Evolutionary conservation across 1,140 invertebrate species (phyloP).

Genomic region (Kradibia gibbosae): DNA sequence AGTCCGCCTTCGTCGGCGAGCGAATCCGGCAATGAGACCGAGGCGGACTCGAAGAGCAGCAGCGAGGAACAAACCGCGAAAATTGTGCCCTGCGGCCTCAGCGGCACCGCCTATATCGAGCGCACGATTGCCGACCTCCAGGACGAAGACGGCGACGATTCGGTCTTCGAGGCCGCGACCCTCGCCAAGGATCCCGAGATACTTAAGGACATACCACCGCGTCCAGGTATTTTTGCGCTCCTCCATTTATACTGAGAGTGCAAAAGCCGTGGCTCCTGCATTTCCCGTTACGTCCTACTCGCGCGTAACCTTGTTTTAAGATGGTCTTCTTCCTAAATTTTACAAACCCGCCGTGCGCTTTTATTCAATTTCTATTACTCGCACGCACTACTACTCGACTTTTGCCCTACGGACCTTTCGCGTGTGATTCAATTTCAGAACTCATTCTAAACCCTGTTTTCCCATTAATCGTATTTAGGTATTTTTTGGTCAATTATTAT

Average conservation of each 20-base stretch:
- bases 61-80: conserved; percentile 37
- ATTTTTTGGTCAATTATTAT: no score
- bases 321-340: not conserved
- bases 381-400: no score
- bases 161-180: conserved; percentile 64
- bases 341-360: no score
- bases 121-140: conserved; percentile 63
- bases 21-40: conserved; percentile 34
- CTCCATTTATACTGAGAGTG: not conserved
- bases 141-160: conserved; percentile 69
- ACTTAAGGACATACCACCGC: conserved; percentile 38
- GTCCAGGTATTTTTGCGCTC: conserved; percentile 54
- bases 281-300: not conserved
- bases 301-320: not conserved
- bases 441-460: no score
- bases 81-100: not conserved
- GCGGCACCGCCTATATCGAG: conserved; percentile 56
- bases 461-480: no score
- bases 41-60: conserved; percentile 41
- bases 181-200: conserved; percentile 52
- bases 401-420: no score
- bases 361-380: no score
- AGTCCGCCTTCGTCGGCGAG: conserved; percentile 19
- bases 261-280: not conserved
- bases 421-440: no score